These are phyloP conservation scores for Etheostoma nigrum DNA, from an alignment of 2,797 vertebrate genomes.

Conservation along the genomic window DNA sequence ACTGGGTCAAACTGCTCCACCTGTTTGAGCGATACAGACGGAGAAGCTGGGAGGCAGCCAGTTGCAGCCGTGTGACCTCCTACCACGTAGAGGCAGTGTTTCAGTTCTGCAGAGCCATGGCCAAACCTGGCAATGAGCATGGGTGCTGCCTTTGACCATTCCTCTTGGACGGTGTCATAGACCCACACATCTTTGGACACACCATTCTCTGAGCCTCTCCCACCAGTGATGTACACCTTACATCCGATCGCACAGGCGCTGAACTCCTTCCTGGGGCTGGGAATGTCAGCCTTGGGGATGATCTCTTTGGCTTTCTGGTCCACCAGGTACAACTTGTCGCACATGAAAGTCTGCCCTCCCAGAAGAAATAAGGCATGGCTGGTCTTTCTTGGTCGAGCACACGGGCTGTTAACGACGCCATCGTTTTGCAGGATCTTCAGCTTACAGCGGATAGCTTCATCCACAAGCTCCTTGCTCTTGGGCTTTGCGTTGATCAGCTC, in stretches of 20 bases:
- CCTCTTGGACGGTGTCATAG: conserved; percentile 96
- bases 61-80: conserved; percentile 97
- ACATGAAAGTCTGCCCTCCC: conserved; percentile 98
- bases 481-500: conserved; percentile 94
- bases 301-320: conserved; percentile 99
- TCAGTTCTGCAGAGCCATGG: conserved; percentile 96
- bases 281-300: conserved; percentile 98
- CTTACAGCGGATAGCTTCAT: conserved; percentile 97
- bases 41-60: conserved; percentile 95
- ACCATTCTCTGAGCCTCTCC: conserved; percentile 96
- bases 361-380: conserved; percentile 97
- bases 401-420: conserved; percentile 94
- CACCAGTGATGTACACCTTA: conserved; percentile 97
- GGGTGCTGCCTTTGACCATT: conserved; percentile 98
- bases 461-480: conserved; percentile 97
- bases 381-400: conserved; percentile 95
- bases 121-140: conserved; percentile 98
- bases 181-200: conserved; percentile 99
- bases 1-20: conserved; percentile 97
- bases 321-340: conserved; percentile 97
- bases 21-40: conserved; percentile 97
- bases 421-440: conserved; percentile 98
- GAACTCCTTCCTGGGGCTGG: conserved; percentile 98
- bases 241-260: conserved; percentile 98
- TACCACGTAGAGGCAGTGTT: conserved; percentile 96